Evolutionary conservation across 2,113 vertebrate genomes (phyloP), one percentile per base, ranked within the genome.

Genomic region (Orycteropus afer): DNA sequence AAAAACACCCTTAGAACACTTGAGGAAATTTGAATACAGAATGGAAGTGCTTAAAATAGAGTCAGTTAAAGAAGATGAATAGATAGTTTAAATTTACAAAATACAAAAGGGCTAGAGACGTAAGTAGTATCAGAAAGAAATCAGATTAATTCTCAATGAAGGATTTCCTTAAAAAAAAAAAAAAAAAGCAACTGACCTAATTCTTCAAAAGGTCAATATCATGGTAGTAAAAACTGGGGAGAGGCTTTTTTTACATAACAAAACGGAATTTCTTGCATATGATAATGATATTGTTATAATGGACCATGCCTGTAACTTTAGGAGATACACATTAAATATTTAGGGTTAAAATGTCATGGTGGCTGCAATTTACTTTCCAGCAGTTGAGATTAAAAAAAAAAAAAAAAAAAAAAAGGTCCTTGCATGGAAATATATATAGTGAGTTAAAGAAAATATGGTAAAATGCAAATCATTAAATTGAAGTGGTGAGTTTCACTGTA

Each of bases 1-100:
- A 92, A 90, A 91, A 84, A 85, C 40, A 85, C 81, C 90, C 85
- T 92, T 90, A 92, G 45, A 63, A 79, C 32, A 80, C 10, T 18
- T 82, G 47, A 79, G 34, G 27, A 93, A 86, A 96, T 90, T 18
- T 81, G 67, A 95, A 87, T 90, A 82, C 5, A 65, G 14, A 90
- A 84, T 49, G 57, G 37, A 78, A 73, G 14, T 45, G 51, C 51
- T 57, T 86, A 53, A 91, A 94, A 40, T 1, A 71, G 67, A 71
- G 20, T 22, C 37, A 71, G 67, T 71, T 40, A 71, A 71, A 63
- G 53, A 32, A 86, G n/a, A 27, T 42, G 23, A 74, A 12, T 42
- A 59, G 37, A 55, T 34, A 80, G 34, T 53, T 80, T 85, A 90
- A 88, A 94, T 53, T 61, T 76, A 89, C 34, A 95, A 69, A 90